Evolutionary conservation across 2,113 vertebrate species (phyloP).

Genomic region (Upupa epops): DNA sequence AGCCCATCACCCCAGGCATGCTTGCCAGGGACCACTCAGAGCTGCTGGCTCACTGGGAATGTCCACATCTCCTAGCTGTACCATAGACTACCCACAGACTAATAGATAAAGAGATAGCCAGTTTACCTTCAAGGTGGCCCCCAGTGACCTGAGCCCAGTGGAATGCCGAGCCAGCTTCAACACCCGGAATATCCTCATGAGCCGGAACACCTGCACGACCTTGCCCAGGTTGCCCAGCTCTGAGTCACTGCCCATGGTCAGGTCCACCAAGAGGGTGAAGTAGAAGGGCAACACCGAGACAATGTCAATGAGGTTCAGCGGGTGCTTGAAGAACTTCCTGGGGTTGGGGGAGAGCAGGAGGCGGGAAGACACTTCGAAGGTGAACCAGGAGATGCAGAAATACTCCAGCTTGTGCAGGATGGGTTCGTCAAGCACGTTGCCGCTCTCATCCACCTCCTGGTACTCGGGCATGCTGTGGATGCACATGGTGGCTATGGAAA

Average conservation of each 20-base stretch:
- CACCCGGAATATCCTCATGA: slow-evolving; percentile 97
- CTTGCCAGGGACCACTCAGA: neutral
- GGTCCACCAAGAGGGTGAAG: slow-evolving; percentile 86
- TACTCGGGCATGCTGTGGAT: slow-evolving; percentile 96
- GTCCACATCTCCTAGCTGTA: neutral
- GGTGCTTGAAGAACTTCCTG: slow-evolving; percentile 91
- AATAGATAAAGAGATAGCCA: neutral
- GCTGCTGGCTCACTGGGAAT: neutral
- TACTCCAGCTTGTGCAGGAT: slow-evolving; percentile 87
- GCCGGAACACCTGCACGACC: slow-evolving; percentile 91
- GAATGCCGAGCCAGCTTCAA: slow-evolving; percentile 96
- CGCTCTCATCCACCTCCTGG: slow-evolving; percentile 83
- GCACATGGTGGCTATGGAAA: slow-evolving; percentile 93
- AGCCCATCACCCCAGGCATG: neutral
- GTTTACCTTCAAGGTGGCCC: slow-evolving; percentile 91
- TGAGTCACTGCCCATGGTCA: slow-evolving; percentile 76
- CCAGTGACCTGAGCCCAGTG: slow-evolving; percentile 91
- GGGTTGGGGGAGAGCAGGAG: slow-evolving; percentile 90
- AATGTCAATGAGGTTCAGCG: slow-evolving; percentile 94
- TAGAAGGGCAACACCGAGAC: slow-evolving; percentile 94
- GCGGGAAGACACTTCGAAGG: slow-evolving; percentile 91
- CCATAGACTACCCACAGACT: neutral
- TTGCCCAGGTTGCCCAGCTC: slow-evolving; percentile 89
- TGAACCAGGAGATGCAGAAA: slow-evolving; percentile 97
- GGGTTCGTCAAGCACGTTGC: slow-evolving; percentile 79